Base-by-base conservation (phyloP, 2,797 vertebrate species). In the Hafferia zeledoni region DNA sequence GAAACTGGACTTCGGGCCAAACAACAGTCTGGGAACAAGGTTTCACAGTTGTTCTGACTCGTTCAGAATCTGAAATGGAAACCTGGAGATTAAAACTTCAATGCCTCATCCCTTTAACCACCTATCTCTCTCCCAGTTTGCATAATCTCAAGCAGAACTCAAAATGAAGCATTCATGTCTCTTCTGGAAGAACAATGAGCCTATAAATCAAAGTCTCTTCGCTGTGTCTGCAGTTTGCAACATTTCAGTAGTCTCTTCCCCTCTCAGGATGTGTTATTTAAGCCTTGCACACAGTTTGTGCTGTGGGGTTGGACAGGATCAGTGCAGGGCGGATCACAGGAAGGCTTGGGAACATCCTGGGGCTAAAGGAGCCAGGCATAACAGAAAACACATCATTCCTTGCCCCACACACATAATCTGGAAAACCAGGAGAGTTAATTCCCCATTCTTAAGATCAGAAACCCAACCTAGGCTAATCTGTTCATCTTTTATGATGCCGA, bases 131-230 rank as follows among this genome's bases (percentile, higher is more conserved):
- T 75, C 50, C 53, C 47, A 93, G 30, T 83, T 95, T 89, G 57
- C 76, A 89, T 88, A 87, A 91, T 59, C 70, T 64, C 88, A 76
- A 91, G 65, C 56, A 84, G 87, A 92, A 84, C 81, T 86, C 77
- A 77, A 94, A 97, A 95, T 57, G 55, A 95, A 92, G 74, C 68
- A 72, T 91, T 93, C 57, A 3, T 39, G 44, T 65, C 39, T 37
- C 67, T 78, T 41, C 81, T 71, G 69, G 92, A 87, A 69, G 89
- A 92, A 95, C 79, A 92, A 95, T 57, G 82, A 81, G 59, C 47
- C 71, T 41, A 87, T 89, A 95, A 95, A 94, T 87, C 90, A 82
- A 60, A 81, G 80, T 72, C 74, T 82, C 84, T 75, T 82, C 3
- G 1, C 74, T 17, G 33, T 33, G 60, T 70, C 82, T 92, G 88